Percentiles rank a stretch among this genome's conserved stretches.
These are phyloP conservation scores for Leptura quadrifasciata DNA, from an alignment of 2,888 invertebrate species.

Conservation along the genomic window DNA sequence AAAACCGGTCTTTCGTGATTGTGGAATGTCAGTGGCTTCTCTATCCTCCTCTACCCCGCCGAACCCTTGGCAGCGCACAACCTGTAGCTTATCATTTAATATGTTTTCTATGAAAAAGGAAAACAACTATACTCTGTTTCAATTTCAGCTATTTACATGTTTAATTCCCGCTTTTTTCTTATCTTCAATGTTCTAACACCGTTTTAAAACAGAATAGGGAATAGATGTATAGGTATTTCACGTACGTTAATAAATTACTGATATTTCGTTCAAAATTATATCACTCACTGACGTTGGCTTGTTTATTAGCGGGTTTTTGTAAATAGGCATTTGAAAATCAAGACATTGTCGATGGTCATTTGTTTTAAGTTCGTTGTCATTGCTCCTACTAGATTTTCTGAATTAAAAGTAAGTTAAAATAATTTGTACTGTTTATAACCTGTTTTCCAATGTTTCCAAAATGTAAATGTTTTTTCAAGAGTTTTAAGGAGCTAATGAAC, in stretches of 20 bases:
- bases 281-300: too few relatives aligned
- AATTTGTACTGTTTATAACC: not conserved
- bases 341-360: conserved; percentile 7
- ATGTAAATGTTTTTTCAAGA: conserved; percentile 21
- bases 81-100: conserved; percentile 29
- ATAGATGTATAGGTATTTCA: too few relatives aligned
- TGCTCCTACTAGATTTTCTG: conserved; percentile 8
- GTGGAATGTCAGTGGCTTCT: conserved; percentile 49
- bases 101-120: not conserved
- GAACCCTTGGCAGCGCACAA: conserved; percentile 32
- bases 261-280: too few relatives aligned
- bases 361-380: not conserved
- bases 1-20: conserved; percentile 54
- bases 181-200: too few relatives aligned
- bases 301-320: not conserved
- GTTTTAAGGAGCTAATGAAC: conserved; percentile 60
- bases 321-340: conserved; percentile 26
- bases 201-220: too few relatives aligned
- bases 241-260: too few relatives aligned
- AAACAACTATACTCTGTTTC: not conserved
- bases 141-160: not conserved
- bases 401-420: not conserved
- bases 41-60: conserved; percentile 35
- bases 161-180: conserved; percentile 14
- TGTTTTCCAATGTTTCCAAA: conserved; percentile 7